phyloP scores from a whole-genome alignment of 2,888 invertebrate species.

The Alloscopus bannaensis region DNA sequence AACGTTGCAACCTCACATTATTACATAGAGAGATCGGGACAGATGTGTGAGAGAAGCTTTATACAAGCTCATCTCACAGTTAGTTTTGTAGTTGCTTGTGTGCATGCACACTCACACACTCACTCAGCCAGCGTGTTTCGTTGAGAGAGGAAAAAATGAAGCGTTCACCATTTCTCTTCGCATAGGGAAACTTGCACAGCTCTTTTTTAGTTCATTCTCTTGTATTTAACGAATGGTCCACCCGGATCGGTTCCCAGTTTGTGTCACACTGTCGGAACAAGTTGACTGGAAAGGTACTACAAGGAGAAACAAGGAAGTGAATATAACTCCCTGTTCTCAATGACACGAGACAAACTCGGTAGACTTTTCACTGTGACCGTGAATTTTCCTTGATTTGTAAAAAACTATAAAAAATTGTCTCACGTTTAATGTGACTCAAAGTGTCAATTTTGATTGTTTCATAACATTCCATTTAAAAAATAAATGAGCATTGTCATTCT shows the following conservation, averaged over 20 bases:
- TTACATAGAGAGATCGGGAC: constrained; percentile 30
- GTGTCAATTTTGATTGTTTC: constrained; percentile 6
- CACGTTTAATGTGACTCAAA: too few species aligned
- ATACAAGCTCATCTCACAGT: constrained; percentile 45
- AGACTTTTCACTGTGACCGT: not conserved
- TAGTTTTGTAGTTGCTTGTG: constrained; percentile 32
- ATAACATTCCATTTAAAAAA: constrained; percentile 53
- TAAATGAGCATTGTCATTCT: constrained; percentile 32
- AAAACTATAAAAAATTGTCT: too few species aligned
- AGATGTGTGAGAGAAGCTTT: constrained; percentile 36
- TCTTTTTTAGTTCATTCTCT: constrained; percentile 32
- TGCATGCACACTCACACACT: not conserved
- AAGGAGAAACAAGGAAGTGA: constrained; percentile 47
- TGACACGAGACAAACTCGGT: not conserved
- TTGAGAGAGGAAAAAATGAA: too few species aligned
- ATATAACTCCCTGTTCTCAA: not conserved
- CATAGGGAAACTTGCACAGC: constrained; percentile 18
- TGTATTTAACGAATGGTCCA: constrained; percentile 71
- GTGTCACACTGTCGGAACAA: constrained; percentile 68
- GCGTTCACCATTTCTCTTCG: constrained; percentile 22
- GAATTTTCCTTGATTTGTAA: too few species aligned
- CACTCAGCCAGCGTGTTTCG: constrained; percentile 42
- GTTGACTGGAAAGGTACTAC: constrained; percentile 56
- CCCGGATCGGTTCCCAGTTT: constrained; percentile 71
- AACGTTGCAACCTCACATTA: constrained; percentile 7